Conservation (phyloP, 2,888 invertebrate genomes). For the Luperina testacea region DNA sequence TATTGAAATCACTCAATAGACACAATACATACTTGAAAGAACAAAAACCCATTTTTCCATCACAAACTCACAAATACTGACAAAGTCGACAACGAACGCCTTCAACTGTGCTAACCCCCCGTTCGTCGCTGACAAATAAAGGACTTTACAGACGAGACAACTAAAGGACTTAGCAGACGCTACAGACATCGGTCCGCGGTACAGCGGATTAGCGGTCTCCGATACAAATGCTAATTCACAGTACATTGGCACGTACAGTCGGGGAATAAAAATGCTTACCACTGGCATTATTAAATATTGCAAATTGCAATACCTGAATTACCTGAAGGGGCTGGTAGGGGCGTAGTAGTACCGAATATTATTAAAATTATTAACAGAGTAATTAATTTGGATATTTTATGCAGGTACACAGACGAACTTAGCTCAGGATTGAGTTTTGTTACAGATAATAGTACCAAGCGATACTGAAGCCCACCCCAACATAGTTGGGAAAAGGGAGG, state of each 20-base stretch:
- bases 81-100: conserved; percentile 5
- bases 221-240: conserved; percentile 59
- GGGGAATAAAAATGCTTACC: neutral
- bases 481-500: too few species aligned
- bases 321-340: too few species aligned
- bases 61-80: conserved; percentile 5
- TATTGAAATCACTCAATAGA: neutral
- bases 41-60: neutral
- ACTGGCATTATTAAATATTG: neutral
- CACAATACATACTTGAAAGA: neutral
- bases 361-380: neutral
- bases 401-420: neutral
- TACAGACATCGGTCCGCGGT: conserved; percentile 52
- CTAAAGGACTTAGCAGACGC: conserved; percentile 49
- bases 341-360: neutral
- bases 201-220: conserved; percentile 56
- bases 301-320: neutral
- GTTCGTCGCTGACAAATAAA: conserved; percentile 56
- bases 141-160: conserved; percentile 43
- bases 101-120: conserved; percentile 23
- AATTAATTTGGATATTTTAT: neutral
- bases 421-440: neutral
- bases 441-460: neutral
- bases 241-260: conserved; percentile 42
- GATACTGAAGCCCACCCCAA: too few species aligned